Conservation (phyloP, 2,888 invertebrate genomes). For the Clepsis dumicolana region DNA sequence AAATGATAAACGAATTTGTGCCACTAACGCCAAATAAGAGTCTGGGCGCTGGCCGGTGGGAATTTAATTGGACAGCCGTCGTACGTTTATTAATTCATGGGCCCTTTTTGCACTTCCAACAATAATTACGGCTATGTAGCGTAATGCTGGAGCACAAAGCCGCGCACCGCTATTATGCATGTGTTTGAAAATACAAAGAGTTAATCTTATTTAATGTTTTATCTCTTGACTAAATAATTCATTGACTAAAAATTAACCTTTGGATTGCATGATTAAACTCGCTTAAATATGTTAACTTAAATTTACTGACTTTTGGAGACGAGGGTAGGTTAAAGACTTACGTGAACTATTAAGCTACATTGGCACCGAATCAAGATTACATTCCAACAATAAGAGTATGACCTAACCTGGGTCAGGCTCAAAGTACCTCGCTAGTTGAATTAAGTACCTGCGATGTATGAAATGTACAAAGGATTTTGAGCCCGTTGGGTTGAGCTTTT, state of each 20-base stretch:
- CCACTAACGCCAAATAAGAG: constrained; percentile 78
- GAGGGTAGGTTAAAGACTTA: neutral
- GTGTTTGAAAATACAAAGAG: neutral
- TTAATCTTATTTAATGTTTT: neutral
- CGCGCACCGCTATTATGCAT: neutral
- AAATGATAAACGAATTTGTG: constrained; percentile 83
- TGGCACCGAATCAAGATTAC: constrained; percentile 3
- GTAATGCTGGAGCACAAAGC: neutral
- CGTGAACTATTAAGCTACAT: neutral
- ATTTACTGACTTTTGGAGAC: neutral
- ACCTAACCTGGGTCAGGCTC: neutral
- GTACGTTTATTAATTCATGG: constrained; percentile 27
- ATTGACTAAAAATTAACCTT: neutral
- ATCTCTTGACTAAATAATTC: neutral
- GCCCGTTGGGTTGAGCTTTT: too few relatives aligned
- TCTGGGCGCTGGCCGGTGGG: constrained; percentile 64
- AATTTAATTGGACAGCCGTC: constrained; percentile 68
- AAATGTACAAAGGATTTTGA: too few relatives aligned
- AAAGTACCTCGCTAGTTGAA: constrained; percentile 30
- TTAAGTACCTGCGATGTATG: constrained; percentile 13
- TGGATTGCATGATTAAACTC: neutral
- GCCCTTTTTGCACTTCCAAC: constrained; percentile 17
- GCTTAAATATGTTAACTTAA: neutral
- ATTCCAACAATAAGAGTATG: constrained; percentile 3
- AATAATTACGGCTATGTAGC: constrained; percentile 14